Evolutionary conservation across 2,888 invertebrate species (phyloP), one percentile per base, ranked within the genome.

Genomic region (Drosophila kokeensis): DNA sequence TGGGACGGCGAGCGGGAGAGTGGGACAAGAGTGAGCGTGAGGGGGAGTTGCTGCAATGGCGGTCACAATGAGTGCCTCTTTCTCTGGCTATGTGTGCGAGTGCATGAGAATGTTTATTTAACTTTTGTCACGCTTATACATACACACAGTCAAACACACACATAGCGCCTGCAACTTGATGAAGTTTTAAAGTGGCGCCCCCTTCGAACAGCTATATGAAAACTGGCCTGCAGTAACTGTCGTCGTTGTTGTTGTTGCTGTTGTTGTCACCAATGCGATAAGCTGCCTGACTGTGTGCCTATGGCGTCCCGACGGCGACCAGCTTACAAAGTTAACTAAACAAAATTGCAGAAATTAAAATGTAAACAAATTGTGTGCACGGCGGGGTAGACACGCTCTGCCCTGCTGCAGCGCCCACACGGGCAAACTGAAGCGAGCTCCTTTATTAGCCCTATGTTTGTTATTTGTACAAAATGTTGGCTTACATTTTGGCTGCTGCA

Each of bases 301-400:
- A 52, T 62, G 73, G 83, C 77, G 82, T 76, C 85, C 82, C 50
- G 53, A 59, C 73, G 74, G 58, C 86, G 87, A 58, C 59, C 54
- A 45, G 60, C 63, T 30, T 68, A 59, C 72, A 67, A 79, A 77
- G 82, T 80, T 83, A 87, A 87, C 81, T 77, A 88, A 91, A 87
- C 91, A 87, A 86, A 87, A 91, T 83, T 87, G 90, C 87, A 87
- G 90, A 87, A 91, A 90, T 87, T 91, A 75, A 91, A 90, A 83
- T 90, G 91, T 86, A 87, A 91, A 91, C 83, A 90, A 88, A 86
- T 90, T 85, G 85, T 90, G 88, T 82, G 73, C 68, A 57, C 69
- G 69, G 54, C 60, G 53, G 32, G 18, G 50, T 60, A 70, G 66
- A 65, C 78, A 78, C 74, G 69, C 82, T 79, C 63, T 59, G 76